Percentiles rank a stretch among this genome's conserved stretches.
phyloP scores from a whole-genome alignment of 2,797 vertebrate genomes.

The Falco berigora region DNA sequence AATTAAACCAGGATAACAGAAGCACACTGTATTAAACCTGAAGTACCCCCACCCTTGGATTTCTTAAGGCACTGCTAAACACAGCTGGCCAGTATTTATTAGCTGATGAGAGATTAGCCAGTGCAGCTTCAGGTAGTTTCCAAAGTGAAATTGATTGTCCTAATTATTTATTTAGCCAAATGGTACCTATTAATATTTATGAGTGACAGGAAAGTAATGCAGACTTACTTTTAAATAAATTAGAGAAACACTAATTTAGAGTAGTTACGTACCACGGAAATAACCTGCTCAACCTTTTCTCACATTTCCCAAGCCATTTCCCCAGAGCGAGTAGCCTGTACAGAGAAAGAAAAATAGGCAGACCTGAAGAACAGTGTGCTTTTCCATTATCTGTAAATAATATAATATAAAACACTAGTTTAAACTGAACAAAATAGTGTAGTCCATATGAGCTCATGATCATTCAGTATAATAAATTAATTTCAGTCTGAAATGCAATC shows the following conservation, averaged over 20 bases:
- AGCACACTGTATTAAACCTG: neutral
- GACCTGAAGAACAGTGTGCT: neutral
- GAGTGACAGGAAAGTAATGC: neutral
- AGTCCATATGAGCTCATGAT: neutral
- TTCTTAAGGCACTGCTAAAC: neutral
- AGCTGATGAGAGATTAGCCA: neutral
- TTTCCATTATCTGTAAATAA: neutral
- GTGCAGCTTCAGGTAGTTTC: neutral
- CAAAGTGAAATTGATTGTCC: neutral
- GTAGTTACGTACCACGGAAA: neutral
- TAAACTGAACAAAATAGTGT: neutral
- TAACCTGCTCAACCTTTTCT: neutral
- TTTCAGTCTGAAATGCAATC: neutral
- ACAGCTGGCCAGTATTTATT: neutral
- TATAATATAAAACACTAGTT: neutral
- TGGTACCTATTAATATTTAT: neutral
- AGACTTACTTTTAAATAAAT: neutral
- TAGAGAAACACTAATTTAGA: neutral
- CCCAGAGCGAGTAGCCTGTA: neutral
- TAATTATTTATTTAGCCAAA: conserved; percentile 12
- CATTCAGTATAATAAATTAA: neutral
- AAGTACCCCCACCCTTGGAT: neutral
- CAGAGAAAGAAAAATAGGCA: neutral
- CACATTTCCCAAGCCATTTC: neutral
- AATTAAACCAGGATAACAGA: neutral